Evolutionary conservation across 2,797 vertebrate species (phyloP), one percentile per base, ranked within the genome.

Genomic region (Spinus pinus): DNA sequence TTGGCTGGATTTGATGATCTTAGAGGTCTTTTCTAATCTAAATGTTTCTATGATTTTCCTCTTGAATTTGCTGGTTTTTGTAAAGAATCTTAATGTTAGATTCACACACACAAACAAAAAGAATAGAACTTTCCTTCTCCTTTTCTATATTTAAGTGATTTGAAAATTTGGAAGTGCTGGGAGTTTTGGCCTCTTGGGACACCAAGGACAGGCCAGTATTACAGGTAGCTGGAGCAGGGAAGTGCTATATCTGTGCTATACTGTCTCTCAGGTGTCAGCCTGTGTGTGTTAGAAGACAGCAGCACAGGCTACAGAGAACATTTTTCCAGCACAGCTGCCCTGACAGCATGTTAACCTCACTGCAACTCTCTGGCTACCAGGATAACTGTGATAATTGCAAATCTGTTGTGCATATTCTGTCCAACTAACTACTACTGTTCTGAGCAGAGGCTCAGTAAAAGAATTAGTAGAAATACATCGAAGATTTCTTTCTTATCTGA

Each of bases 161-260:
- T 80, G 16, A 66, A 23, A 80, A 41, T 22, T 35, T 57, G 27
- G 8, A 58, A 72, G 13, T 19, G 3, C 15, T 77, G 27, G 23
- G 33, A 81, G 7, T 54, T 91, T 62, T 54, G 20, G 3, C n/a
- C 66, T 70, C 41, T 70, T 64, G 51, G 12, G 20, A 31, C 30
- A 51, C 7, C 33, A 42, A 23, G 39, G 23, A 84, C 78, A 81
- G 75, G 22, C 16, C 9, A 72, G 4, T 31, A n/a, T 57, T 75
- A 24, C 22, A 53, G 37, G 35, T 18, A 39, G 8, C 46, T 75
- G 47, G 37, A 84, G 30, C n/a, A 46, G 39, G 21, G 17, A 74
- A 37, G 2, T 27, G 22, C 64, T 19, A 0, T 35, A 6, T 16
- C 12, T 71, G 14, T 39, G 31, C 42, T 39, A 1, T 19, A 3